Conservation (phyloP, 2,797 vertebrate genomes). For the Sarcoramphus papa region DNA sequence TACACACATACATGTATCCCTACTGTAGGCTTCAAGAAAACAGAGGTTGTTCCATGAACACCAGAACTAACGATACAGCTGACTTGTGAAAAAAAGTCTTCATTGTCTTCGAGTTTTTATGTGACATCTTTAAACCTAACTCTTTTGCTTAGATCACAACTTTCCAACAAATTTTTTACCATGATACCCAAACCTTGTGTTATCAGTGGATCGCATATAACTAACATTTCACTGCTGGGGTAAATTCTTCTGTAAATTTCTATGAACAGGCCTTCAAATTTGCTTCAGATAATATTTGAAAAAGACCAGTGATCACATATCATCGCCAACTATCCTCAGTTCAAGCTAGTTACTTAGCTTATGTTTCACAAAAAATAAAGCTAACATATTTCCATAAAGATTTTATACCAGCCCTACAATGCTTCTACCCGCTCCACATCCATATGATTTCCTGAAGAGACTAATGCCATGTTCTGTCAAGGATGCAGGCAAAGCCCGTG, state of each 20-base stretch:
- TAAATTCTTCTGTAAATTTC: background rate
- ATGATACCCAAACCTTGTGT: background rate
- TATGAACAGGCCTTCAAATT: background rate
- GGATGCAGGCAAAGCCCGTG: background rate
- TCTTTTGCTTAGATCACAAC: background rate
- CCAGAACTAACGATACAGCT: background rate
- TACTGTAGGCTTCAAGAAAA: background rate
- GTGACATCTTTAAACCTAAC: background rate
- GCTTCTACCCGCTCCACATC: background rate
- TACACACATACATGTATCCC: background rate
- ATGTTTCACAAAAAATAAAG: background rate
- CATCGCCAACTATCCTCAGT: background rate
- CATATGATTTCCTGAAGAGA: background rate
- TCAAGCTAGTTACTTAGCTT: background rate
- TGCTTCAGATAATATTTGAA: background rate
- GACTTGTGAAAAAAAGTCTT: background rate
- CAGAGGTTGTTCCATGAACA: background rate
- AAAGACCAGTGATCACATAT: background rate
- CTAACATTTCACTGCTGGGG: background rate
- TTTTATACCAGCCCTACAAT: background rate
- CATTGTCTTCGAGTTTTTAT: background rate
- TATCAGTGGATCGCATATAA: background rate
- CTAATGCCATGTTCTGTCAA: background rate
- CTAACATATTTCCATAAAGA: background rate
- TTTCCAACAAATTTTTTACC: background rate